A percentile compares a stretch with the other conserved stretches of the same genome.
Conservation (phyloP, 1,140 invertebrate species). For the Eubasilissa regina region DNA sequence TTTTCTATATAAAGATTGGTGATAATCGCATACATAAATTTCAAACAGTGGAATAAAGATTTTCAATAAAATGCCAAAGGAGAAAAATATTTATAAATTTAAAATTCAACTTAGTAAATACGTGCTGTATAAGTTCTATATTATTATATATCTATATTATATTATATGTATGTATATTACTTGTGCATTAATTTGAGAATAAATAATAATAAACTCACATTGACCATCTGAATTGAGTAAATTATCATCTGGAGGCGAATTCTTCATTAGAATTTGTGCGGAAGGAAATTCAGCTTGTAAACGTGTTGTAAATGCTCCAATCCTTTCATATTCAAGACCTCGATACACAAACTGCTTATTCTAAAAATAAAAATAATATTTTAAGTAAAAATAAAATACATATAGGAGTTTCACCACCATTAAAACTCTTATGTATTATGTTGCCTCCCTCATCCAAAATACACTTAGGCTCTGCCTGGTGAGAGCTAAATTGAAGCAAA, state of each 20-base stretch:
- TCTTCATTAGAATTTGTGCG: conserved; percentile 92
- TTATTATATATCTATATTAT: not conserved
- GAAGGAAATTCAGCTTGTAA: conserved; percentile 94
- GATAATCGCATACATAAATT: too few species aligned
- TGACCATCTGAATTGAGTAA: conserved; percentile 88
- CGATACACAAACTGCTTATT: conserved; percentile 97
- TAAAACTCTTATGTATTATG: too few species aligned
- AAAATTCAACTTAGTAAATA: too few species aligned
- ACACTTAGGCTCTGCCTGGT: too few species aligned
- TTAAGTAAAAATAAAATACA: not conserved
- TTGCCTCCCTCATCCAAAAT: too few species aligned
- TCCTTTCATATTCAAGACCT: conserved; percentile 95
- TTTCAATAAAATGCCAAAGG: too few species aligned
- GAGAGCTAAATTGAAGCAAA: too few species aligned
- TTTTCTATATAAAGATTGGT: too few species aligned
- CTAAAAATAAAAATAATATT: conserved; percentile 72
- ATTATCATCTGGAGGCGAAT: conserved; percentile 89
- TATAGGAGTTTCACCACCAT: too few species aligned
- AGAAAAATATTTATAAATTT: too few species aligned
- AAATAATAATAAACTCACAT: conserved; percentile 74
- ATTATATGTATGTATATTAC: not conserved
- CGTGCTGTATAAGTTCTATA: not conserved
- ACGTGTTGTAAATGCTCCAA: conserved; percentile 94
- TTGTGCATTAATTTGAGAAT: not conserved
- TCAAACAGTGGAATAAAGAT: too few species aligned